phyloP scores from a whole-genome alignment of 2,113 vertebrate genomes.

The Scortum barcoo region DNA sequence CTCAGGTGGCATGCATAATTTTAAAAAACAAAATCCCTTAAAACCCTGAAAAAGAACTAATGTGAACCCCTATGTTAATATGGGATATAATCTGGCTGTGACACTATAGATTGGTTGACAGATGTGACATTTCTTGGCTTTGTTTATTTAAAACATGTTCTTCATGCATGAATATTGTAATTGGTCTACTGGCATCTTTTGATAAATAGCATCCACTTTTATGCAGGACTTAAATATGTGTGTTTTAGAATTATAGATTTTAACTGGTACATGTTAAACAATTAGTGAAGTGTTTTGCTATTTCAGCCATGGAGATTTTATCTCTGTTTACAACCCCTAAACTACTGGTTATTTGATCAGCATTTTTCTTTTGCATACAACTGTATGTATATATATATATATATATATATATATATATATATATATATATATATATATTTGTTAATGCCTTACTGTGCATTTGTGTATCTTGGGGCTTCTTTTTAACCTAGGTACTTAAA shows the following conservation, averaged over 20 bases:
- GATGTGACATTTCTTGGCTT: slow-evolving; percentile 27
- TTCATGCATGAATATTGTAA: not conserved
- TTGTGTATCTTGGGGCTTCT: not conserved
- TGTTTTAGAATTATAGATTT: not conserved
- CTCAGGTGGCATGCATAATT: slow-evolving; percentile 14
- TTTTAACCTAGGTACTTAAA: not conserved
- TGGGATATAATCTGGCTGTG: not conserved
- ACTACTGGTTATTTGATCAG: not conserved
- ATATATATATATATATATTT: too few relatives aligned
- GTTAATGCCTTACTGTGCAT: not conserved
- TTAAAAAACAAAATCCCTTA: not conserved
- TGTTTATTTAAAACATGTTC: not conserved
- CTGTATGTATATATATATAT: too few relatives aligned
- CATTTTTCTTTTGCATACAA: not conserved
- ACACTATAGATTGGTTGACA: not conserved
- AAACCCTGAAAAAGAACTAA: not conserved
- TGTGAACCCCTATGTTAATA: not conserved
- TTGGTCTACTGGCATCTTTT: not conserved
- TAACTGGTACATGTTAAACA: not conserved
- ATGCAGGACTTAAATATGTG: not conserved
- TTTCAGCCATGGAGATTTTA: not conserved
- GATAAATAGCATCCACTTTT: not conserved
- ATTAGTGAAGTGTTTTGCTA: not conserved
- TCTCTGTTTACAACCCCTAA: not conserved
- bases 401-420: too few relatives aligned